Conservation (phyloP, 2,888 invertebrate genomes). For the Ischnura elegans region DNA sequence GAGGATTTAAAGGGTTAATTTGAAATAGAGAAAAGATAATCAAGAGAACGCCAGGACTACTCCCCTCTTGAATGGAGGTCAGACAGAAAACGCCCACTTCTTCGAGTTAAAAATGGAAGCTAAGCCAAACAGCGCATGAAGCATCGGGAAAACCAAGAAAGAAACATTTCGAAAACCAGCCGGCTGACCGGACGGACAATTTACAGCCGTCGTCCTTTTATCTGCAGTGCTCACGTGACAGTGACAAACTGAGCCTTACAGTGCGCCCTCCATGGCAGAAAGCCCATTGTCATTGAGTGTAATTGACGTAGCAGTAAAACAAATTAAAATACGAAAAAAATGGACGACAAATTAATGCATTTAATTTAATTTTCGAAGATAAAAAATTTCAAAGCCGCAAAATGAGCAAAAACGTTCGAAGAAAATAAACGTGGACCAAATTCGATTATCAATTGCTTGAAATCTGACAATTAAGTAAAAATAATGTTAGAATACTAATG, state of each 20-base stretch:
- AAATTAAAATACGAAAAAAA: no score
- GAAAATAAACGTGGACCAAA: no score
- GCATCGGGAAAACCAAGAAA: conserved; percentile 48
- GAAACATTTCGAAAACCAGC: conserved; percentile 37
- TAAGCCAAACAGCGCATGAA: conserved; percentile 44
- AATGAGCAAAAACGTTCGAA: no score
- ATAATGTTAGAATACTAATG: no score
- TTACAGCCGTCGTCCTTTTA: neutral
- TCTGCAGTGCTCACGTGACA: neutral
- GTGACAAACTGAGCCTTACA: neutral
- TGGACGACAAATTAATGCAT: no score
- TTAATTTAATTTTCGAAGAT: no score
- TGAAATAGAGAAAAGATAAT: neutral
- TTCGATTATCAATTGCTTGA: no score
- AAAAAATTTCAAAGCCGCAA: no score
- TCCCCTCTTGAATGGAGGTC: conserved; percentile 35
- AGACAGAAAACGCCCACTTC: neutral
- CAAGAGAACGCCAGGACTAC: neutral
- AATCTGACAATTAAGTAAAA: no score
- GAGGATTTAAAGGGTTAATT: neutral
- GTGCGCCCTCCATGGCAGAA: no score
- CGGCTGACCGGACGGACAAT: neutral
- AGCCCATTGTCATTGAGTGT: no score
- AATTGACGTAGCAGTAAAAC: no score
- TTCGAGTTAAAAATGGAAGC: neutral